phyloP scores from a whole-genome alignment of 2,888 invertebrate species.

The Phasia obesa region DNA sequence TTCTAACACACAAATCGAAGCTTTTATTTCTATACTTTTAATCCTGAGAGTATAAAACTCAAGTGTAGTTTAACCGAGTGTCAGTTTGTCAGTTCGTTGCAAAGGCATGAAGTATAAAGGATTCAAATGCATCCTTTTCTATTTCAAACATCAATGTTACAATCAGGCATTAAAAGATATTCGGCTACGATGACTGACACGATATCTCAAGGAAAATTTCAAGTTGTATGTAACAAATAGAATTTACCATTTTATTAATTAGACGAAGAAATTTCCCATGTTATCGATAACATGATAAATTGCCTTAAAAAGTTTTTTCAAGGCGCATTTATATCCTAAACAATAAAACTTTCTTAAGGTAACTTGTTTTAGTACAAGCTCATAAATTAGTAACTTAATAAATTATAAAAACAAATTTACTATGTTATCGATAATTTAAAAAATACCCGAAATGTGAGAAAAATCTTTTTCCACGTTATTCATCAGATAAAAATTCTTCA shows the following conservation, averaged over 20 bases:
- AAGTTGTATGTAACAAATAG: too few species aligned
- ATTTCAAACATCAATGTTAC: neutral
- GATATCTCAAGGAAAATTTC: neutral
- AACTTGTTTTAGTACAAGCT: too few species aligned
- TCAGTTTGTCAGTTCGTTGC: neutral
- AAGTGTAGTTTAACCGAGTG: constrained; percentile 21
- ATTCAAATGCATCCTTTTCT: neutral
- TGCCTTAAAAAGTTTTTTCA: neutral
- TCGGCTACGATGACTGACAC: neutral
- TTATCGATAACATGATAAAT: neutral
- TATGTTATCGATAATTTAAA: neutral
- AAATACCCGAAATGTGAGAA: too few species aligned
- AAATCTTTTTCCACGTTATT: too few species aligned
- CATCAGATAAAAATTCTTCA: too few species aligned
- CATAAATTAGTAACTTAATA: too few species aligned
- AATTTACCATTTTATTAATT: too few species aligned
- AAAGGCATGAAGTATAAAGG: neutral
- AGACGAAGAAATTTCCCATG: neutral
- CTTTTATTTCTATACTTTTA: neutral
- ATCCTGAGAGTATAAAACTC: constrained; percentile 5
- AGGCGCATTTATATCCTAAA: too few species aligned
- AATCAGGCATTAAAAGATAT: neutral
- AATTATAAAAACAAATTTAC: neutral
- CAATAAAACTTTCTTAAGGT: too few species aligned
- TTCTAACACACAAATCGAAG: neutral